These are phyloP conservation scores for Clamator glandarius DNA, from an alignment of 2,797 vertebrate genomes.

Conservation along the genomic window DNA sequence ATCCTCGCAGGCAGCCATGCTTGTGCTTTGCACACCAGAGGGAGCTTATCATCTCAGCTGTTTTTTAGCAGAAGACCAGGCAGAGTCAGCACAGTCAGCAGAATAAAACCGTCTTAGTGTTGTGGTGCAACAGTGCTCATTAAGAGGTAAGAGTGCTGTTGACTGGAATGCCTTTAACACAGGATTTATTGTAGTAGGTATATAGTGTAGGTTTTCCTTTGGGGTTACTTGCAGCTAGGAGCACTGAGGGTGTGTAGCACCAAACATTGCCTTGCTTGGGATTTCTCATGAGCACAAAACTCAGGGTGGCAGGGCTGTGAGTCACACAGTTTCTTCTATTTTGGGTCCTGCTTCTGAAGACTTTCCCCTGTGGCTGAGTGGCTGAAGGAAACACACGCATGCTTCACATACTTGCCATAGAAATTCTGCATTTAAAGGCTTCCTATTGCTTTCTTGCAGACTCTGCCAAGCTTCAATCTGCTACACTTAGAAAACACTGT, in stretches of 20 bases:
- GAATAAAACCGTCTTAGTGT: background rate
- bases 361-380: slow-evolving; percentile 30
- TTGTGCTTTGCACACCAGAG: background rate
- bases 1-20: background rate
- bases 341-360: slow-evolving; percentile 39
- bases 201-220: background rate
- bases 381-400: slow-evolving; percentile 36
- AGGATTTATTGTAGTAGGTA: background rate
- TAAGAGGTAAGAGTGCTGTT: background rate
- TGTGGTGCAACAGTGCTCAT: background rate
- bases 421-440: slow-evolving; percentile 54
- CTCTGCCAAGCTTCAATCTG: slow-evolving; percentile 56
- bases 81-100: accelerated
- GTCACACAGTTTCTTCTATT: slow-evolving; percentile 40
- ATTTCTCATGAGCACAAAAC: slow-evolving; percentile 25
- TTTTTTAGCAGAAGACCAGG: background rate
- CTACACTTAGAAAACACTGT: slow-evolving; percentile 44
- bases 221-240: background rate
- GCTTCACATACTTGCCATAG: slow-evolving; percentile 51
- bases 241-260: background rate
- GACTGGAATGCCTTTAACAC: background rate
- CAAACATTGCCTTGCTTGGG: background rate
- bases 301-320: slow-evolving; percentile 14
- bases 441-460: slow-evolving; percentile 50
- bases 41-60: background rate